phyloP scores from a whole-genome alignment of 2,888 invertebrate genomes.

The Spisula solida region DNA sequence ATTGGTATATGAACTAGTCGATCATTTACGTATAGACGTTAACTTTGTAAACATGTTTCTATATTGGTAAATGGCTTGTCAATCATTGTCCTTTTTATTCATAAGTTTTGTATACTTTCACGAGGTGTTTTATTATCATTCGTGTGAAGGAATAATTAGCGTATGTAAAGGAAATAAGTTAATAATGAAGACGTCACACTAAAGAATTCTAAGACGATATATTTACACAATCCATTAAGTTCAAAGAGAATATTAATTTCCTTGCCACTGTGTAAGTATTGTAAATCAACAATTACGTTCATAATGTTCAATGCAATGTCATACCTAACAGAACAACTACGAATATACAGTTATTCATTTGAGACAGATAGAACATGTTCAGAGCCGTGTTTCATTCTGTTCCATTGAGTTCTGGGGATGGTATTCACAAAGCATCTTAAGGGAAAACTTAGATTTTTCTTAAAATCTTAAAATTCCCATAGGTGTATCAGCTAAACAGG shows the following conservation, averaged over 20 bases:
- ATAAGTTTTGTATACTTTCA: not conserved
- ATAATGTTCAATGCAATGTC: too few species aligned
- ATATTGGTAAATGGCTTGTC: not conserved
- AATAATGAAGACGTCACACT: not conserved
- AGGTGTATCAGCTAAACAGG: too few species aligned
- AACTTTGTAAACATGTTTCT: too few species aligned
- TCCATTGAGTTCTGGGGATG: too few species aligned
- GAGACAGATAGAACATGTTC: too few species aligned
- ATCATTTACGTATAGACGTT: not conserved
- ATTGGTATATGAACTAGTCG: not conserved
- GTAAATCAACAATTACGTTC: too few species aligned
- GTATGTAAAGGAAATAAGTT: not conserved
- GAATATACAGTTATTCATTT: too few species aligned
- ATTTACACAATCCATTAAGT: not conserved
- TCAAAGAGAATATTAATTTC: not conserved
- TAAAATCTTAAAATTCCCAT: too few species aligned
- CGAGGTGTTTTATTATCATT: not conserved
- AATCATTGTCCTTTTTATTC: not conserved
- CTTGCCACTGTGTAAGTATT: not conserved
- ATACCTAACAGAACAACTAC: too few species aligned
- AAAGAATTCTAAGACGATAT: not conserved
- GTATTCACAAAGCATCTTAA: too few species aligned
- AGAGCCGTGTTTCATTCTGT: too few species aligned
- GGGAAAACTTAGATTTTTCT: too few species aligned
- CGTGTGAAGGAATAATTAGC: not conserved